A percentile compares a stretch with the other conserved stretches of the same genome.
These are phyloP conservation scores for Trachemys scripta DNA, from an alignment of 2,113 vertebrate genomes.

Conservation along the genomic window DNA sequence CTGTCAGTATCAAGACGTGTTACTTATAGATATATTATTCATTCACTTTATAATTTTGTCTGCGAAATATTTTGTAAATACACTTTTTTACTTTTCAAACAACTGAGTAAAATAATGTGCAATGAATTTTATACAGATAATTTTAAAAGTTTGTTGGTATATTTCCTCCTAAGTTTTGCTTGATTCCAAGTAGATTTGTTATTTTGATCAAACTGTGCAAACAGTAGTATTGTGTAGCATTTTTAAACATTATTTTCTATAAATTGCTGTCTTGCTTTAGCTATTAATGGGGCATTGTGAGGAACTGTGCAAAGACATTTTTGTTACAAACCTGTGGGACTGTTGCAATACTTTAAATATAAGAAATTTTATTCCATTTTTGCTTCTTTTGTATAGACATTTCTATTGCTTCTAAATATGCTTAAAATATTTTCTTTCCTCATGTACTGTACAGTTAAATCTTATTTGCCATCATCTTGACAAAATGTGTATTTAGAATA, in stretches of 20 bases:
- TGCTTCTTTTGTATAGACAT: conserved; percentile 91
- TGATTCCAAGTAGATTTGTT: conserved; percentile 84
- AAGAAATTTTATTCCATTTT: conserved; percentile 90
- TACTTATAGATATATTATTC: conserved; percentile 77
- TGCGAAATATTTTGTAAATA: conserved; percentile 90
- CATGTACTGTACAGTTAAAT: conserved; percentile 85
- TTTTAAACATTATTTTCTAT: conserved; percentile 86
- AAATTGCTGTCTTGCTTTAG: conserved; percentile 86
- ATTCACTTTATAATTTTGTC: conserved; percentile 87
- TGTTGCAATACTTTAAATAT: conserved; percentile 98
- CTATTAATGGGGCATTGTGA: conserved; percentile 86
- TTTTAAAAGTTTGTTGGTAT: conserved; percentile 86
- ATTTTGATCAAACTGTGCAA: conserved; percentile 86
- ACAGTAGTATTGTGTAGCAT: conserved; percentile 87
- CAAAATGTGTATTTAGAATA: conserved; percentile 90
- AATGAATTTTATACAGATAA: conserved; percentile 89
- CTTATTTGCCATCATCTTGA: conserved; percentile 86
- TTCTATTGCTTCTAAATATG: conserved; percentile 92
- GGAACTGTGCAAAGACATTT: conserved; percentile 88
- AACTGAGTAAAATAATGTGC: conserved; percentile 89
- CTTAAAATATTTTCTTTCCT: conserved; percentile 87
- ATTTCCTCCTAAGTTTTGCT: conserved; percentile 84
- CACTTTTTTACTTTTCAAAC: conserved; percentile 92
- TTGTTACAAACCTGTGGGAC: conserved; percentile 92
- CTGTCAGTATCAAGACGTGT: conserved; percentile 82